Percentiles rank a stretch among this genome's conserved stretches.
Evolutionary conservation across 2,113 vertebrate species (phyloP).

Genomic region (Bubo scandiacus): DNA sequence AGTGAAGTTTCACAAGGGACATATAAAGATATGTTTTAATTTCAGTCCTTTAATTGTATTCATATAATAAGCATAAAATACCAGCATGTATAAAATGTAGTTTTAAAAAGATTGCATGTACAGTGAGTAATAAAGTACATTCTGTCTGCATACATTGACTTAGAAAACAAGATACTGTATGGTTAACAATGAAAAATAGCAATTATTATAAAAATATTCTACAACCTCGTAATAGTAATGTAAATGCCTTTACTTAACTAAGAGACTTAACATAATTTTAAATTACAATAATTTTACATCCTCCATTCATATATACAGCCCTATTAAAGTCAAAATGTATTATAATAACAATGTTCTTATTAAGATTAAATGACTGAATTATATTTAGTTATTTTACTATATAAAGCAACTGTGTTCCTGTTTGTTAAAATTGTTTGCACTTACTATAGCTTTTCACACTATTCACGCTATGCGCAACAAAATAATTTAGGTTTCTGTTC

Average conservation of each 20-base stretch:
- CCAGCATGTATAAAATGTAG: slow-evolving; percentile 50
- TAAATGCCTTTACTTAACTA: slow-evolving; percentile 71
- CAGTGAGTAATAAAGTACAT: slow-evolving; percentile 45
- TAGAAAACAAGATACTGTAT: slow-evolving; percentile 71
- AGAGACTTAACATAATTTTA: slow-evolving; percentile 71
- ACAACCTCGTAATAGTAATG: slow-evolving; percentile 66
- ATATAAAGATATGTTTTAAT: slow-evolving; percentile 42
- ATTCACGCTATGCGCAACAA: not conserved
- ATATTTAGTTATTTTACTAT: slow-evolving; percentile 55
- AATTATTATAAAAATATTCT: slow-evolving; percentile 76
- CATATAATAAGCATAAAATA: slow-evolving; percentile 64
- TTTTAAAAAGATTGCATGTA: slow-evolving; percentile 60
- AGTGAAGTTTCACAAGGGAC: slow-evolving; percentile 30
- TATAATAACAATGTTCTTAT: slow-evolving; percentile 69
- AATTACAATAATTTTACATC: slow-evolving; percentile 72
- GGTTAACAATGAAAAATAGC: slow-evolving; percentile 75
- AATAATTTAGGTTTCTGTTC: slow-evolving; percentile 17
- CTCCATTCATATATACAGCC: slow-evolving; percentile 61
- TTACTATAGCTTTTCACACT: slow-evolving; percentile 46
- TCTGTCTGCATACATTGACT: slow-evolving; percentile 59
- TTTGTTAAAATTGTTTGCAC: slow-evolving; percentile 55
- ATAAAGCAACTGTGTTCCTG: slow-evolving; percentile 49
- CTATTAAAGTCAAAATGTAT: slow-evolving; percentile 71
- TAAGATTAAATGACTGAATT: slow-evolving; percentile 75
- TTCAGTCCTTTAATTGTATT: slow-evolving; percentile 56